Evolutionary conservation across 2,797 vertebrate genomes (phyloP).

Genomic region (Fratercula arctica): DNA sequence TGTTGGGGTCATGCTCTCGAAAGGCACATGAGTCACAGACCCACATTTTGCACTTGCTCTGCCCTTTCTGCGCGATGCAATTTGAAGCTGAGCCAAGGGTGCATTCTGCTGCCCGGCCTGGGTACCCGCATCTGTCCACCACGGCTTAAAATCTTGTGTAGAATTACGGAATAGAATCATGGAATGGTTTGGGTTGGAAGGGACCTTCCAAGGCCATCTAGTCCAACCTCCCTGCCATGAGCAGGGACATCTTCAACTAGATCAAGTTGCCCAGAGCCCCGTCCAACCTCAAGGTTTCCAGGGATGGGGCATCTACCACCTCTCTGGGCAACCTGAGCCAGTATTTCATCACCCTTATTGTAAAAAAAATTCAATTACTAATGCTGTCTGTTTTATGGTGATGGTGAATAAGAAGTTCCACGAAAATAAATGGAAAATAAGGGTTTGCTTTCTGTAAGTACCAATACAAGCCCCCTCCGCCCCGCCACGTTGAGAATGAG

Average conservation of each 20-base stretch:
- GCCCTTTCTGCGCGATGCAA: neutral
- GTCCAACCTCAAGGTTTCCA: accelerated
- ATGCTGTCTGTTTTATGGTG: neutral
- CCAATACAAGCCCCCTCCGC: neutral
- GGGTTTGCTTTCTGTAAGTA: neutral
- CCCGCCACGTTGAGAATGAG: neutral
- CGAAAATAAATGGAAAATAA: slow-evolving; percentile 23
- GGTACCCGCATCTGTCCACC: neutral
- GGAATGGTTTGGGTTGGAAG: neutral
- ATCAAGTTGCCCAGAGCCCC: neutral
- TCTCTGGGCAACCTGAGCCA: neutral
- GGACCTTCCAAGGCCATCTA: neutral
- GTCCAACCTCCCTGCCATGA: neutral
- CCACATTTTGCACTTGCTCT: neutral
- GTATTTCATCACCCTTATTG: neutral
- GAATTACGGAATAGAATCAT: neutral
- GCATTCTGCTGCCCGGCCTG: neutral
- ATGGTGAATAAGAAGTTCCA: neutral
- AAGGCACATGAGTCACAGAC: neutral
- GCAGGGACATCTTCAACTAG: accelerated
- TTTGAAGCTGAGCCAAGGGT: neutral
- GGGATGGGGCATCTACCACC: neutral
- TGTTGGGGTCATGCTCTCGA: neutral
- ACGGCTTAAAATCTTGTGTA: neutral
- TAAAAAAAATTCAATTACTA: neutral